These are phyloP conservation scores for Thalpophila matura DNA, from an alignment of 2,888 invertebrate species.

Conservation along the genomic window DNA sequence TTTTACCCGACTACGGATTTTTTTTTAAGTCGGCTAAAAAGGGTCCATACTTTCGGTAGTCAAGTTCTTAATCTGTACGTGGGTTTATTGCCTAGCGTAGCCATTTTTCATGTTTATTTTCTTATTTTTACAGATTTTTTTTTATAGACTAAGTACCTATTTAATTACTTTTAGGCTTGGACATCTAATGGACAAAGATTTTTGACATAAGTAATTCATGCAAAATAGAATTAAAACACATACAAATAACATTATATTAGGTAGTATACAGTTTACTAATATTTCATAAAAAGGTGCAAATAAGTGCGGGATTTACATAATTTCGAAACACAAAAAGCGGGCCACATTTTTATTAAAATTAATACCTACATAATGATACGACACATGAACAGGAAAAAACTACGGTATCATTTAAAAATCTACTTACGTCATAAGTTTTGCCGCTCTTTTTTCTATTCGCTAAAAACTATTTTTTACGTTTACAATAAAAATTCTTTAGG, in stretches of 20 bases:
- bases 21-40: no score
- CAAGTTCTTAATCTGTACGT: no score
- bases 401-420: slow-evolving; percentile 32
- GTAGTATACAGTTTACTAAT: background rate
- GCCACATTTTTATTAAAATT: background rate
- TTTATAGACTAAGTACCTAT: no score
- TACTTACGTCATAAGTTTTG: slow-evolving; percentile 40
- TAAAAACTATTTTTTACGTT: slow-evolving; percentile 22
- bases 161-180: no score
- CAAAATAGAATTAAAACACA: slow-evolving; percentile 12
- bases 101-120: no score
- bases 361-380: background rate
- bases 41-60: no score
- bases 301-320: slow-evolving; percentile 30
- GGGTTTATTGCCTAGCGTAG: no score
- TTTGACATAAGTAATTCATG: slow-evolving; percentile 36
- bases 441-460: slow-evolving; percentile 20
- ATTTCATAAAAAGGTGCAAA: slow-evolving; percentile 11
- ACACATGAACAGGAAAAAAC: background rate
- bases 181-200: slow-evolving; percentile 17
- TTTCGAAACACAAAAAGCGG: slow-evolving; percentile 39
- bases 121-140: no score
- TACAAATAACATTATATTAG: background rate
- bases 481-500: background rate
- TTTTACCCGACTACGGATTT: no score